Percentiles rank a stretch among this genome's conserved stretches.
Conservation (phyloP, 2,888 invertebrate genomes). For the Oeneis ivallda region DNA sequence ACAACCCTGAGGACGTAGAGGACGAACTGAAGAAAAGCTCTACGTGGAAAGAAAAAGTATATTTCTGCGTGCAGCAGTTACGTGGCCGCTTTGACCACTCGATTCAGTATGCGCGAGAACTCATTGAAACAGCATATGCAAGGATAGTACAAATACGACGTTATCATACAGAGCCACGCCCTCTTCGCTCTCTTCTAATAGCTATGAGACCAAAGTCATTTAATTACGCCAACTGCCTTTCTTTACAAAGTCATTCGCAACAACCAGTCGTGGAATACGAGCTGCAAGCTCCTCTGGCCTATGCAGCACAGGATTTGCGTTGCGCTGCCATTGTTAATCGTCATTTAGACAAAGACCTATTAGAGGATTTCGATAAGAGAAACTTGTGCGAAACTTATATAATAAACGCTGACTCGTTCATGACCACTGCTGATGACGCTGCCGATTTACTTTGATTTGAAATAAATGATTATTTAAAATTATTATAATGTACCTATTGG, state of each 20-base stretch:
- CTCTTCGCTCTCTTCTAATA: slow-evolving; percentile 49
- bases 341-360: slow-evolving; percentile 47
- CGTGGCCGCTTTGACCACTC: slow-evolving; percentile 55
- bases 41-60: slow-evolving; percentile 51
- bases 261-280: slow-evolving; percentile 48
- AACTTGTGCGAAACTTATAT: slow-evolving; percentile 57
- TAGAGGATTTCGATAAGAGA: slow-evolving; percentile 47
- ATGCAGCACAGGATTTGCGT: slow-evolving; percentile 47
- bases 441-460: neutral
- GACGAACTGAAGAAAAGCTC: slow-evolving; percentile 34
- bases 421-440: slow-evolving; percentile 27
- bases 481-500: no score
- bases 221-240: slow-evolving; percentile 36
- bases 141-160: slow-evolving; percentile 43
- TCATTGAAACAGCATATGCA: slow-evolving; percentile 50
- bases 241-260: slow-evolving; percentile 47
- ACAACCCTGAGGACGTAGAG: slow-evolving; percentile 36
- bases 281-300: slow-evolving; percentile 46
- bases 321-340: slow-evolving; percentile 53
- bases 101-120: slow-evolving; percentile 53
- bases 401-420: slow-evolving; percentile 45
- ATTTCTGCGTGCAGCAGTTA: slow-evolving; percentile 47
- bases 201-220: slow-evolving; percentile 42
- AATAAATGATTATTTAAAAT: no score
- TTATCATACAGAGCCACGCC: slow-evolving; percentile 37